Evolutionary conservation across 2,888 invertebrate species (phyloP).

Genomic region (Molorchus minor): DNA sequence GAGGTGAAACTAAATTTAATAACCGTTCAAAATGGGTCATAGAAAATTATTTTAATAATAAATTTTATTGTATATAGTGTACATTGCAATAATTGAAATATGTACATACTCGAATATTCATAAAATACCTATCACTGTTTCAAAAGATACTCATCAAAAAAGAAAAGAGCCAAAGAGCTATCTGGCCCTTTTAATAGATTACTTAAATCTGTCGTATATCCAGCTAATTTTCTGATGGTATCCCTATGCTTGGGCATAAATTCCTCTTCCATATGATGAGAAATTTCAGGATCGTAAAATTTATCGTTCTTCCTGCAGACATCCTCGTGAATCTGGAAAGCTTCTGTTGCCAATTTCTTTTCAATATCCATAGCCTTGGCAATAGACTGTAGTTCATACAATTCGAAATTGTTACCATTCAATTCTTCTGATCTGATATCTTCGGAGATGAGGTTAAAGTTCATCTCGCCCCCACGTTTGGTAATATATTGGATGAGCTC

Average conservation of each 20-base stretch:
- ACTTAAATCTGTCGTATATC: constrained; percentile 78
- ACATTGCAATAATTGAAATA: no score
- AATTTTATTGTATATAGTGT: no score
- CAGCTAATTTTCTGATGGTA: constrained; percentile 75
- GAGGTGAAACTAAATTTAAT: no score
- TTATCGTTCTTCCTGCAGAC: constrained; percentile 68
- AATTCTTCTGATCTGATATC: constrained; percentile 57
- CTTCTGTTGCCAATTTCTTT: constrained; percentile 75
- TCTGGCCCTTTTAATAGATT: constrained; percentile 70
- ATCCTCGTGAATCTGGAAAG: constrained; percentile 73
- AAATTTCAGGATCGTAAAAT: constrained; percentile 75
- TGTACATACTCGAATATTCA: no score
- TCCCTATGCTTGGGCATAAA: constrained; percentile 77
- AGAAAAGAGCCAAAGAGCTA: constrained; percentile 72
- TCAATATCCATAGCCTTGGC: constrained; percentile 79
- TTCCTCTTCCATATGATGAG: constrained; percentile 80
- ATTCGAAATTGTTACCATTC: constrained; percentile 61
- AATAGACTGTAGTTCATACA: constrained; percentile 76
- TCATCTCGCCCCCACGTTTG: constrained; percentile 73
- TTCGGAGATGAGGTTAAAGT: constrained; percentile 62
- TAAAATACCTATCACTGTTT: constrained; percentile 50
- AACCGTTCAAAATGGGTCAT: no score
- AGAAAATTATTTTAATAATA: no score
- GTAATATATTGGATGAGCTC: constrained; percentile 81
- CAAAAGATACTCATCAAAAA: constrained; percentile 77